Evolutionary conservation across 2,888 invertebrate genomes (phyloP).

Genomic region (Heteromurus nitidus): DNA sequence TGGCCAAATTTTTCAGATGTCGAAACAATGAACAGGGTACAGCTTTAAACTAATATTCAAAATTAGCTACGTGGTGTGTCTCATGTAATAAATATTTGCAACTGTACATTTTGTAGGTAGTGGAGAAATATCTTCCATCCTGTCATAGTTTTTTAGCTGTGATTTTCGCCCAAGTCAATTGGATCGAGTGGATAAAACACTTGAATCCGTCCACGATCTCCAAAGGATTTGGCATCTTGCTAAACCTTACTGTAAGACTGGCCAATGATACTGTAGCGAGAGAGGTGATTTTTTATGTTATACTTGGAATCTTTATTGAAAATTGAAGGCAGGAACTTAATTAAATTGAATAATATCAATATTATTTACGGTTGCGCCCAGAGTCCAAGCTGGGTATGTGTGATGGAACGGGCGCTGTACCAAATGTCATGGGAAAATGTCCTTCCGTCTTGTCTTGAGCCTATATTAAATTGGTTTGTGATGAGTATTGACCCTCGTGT

Average conservation of each 20-base stretch:
- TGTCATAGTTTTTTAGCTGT: slow-evolving; percentile 84
- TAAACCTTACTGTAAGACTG: slow-evolving; percentile 83
- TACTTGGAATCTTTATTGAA: too few relatives aligned
- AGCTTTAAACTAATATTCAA: neutral
- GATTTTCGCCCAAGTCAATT: slow-evolving; percentile 82
- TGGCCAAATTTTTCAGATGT: slow-evolving; percentile 82
- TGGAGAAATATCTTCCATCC: slow-evolving; percentile 82
- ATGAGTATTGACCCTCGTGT: slow-evolving; percentile 84
- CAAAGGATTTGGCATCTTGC: slow-evolving; percentile 80
- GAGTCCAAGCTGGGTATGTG: slow-evolving; percentile 77
- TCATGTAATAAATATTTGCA: neutral
- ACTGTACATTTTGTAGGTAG: slow-evolving; percentile 64
- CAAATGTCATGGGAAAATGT: slow-evolving; percentile 81
- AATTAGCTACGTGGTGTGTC: neutral
- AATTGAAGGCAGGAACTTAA: too few relatives aligned
- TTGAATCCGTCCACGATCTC: slow-evolving; percentile 76
- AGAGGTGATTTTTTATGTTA: slow-evolving; percentile 76
- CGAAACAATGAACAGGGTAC: slow-evolving; percentile 82
- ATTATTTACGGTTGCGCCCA: slow-evolving; percentile 47
- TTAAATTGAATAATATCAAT: neutral
- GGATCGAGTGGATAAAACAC: slow-evolving; percentile 80
- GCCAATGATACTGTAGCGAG: slow-evolving; percentile 84
- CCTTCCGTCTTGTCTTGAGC: slow-evolving; percentile 80
- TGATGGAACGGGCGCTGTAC: slow-evolving; percentile 80
- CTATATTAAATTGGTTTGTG: slow-evolving; percentile 84